Evolutionary conservation across 2,113 vertebrate genomes (phyloP).

Genomic region (Ursus arctos): DNA sequence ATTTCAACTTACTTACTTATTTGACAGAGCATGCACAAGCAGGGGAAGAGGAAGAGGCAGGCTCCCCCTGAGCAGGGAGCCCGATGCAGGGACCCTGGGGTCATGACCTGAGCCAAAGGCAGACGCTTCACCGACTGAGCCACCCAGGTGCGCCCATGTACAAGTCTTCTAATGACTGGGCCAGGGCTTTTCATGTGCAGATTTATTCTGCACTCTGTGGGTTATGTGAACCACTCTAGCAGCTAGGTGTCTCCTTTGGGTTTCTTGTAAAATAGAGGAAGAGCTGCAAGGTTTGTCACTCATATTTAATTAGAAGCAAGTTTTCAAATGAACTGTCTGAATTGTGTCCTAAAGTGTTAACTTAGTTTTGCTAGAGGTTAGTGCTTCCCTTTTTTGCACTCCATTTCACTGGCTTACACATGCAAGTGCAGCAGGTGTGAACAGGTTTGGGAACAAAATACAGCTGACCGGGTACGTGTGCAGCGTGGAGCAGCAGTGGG

Average conservation of each 20-base stretch:
- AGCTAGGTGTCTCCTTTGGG: background rate
- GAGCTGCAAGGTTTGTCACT: background rate
- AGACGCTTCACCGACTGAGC: background rate
- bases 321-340: background rate
- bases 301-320: background rate
- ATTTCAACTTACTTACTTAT: background rate
- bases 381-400: background rate
- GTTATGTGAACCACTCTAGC: background rate
- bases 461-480: background rate
- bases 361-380: conserved; percentile 46
- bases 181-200: background rate
- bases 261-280: conserved; percentile 54
- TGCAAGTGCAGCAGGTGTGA: background rate
- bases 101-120: too few relatives aligned
- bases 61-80: background rate
- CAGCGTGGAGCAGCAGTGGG: background rate
- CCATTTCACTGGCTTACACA: background rate
- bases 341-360: background rate
- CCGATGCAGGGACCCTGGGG: background rate
- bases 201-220: background rate
- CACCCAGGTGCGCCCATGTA: too few relatives aligned
- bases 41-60: background rate
- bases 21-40: background rate
- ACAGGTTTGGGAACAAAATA: background rate
- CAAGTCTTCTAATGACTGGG: background rate